These are phyloP conservation scores for Holacanthella duospinosa DNA, from an alignment of 2,888 invertebrate species.

Conservation along the genomic window DNA sequence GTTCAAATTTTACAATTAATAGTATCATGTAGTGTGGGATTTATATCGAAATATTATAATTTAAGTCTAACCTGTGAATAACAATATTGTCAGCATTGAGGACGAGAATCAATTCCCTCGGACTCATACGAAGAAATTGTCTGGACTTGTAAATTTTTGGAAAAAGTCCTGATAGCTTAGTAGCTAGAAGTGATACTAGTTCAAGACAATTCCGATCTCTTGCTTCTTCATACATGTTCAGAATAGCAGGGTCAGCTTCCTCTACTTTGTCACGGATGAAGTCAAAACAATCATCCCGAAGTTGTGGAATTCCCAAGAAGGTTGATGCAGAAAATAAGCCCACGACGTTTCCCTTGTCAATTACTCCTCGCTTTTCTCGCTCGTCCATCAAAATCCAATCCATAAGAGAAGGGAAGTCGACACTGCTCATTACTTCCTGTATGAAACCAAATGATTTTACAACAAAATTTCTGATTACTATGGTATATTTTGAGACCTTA, in stretches of 20 bases:
- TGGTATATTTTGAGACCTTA: constrained; percentile 6
- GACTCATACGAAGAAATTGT: constrained; percentile 25
- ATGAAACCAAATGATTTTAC: background rate
- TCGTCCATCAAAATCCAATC: constrained; percentile 33
- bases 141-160: constrained; percentile 23
- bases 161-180: constrained; percentile 25
- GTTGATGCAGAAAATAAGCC: constrained; percentile 22
- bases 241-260: constrained; percentile 21
- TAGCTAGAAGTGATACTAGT: constrained; percentile 20
- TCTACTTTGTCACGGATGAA: constrained; percentile 25
- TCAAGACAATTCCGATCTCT: constrained; percentile 15
- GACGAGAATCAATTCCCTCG: constrained; percentile 27
- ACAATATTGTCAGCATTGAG: constrained; percentile 28
- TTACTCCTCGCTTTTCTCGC: constrained; percentile 11
- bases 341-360: constrained; percentile 26
- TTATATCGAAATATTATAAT: background rate
- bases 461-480: background rate
- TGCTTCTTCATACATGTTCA: constrained; percentile 30
- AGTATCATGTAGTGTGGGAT: background rate
- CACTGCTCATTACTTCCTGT: constrained; percentile 15
- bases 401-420: constrained; percentile 29
- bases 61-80: constrained; percentile 26
- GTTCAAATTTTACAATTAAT: background rate
- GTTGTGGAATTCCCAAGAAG: constrained; percentile 19
- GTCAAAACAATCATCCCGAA: constrained; percentile 24